A percentile compares a stretch with the other conserved stretches of the same genome.
phyloP scores from a whole-genome alignment of 2,888 invertebrate genomes.

The Thera obeliscata region DNA sequence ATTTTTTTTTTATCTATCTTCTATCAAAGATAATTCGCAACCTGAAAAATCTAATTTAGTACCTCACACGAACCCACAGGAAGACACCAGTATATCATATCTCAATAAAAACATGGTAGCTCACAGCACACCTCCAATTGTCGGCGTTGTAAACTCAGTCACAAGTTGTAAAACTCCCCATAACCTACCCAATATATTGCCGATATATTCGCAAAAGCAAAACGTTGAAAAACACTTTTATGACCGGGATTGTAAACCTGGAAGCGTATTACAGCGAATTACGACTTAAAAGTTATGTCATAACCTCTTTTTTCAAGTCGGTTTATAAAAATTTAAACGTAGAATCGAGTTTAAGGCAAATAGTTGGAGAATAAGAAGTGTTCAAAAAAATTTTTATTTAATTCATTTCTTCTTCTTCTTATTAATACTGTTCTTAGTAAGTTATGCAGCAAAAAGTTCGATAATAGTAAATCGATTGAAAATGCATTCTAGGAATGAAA shows the following conservation, averaged over 20 bases:
- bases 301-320: constrained; percentile 6
- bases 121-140: constrained; percentile 51
- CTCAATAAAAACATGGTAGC: constrained; percentile 28
- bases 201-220: constrained; percentile 63
- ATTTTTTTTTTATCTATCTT: too few relatives aligned
- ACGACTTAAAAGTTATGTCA: constrained; percentile 29
- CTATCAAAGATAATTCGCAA: not conserved
- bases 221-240: constrained; percentile 63
- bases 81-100: constrained; percentile 7
- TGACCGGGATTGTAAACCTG: constrained; percentile 74
- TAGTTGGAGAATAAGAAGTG: not conserved
- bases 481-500: too few relatives aligned
- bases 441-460: too few relatives aligned
- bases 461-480: too few relatives aligned
- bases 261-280: constrained; percentile 54
- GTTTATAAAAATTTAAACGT: constrained; percentile 28
- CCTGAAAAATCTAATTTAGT: not conserved
- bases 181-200: constrained; percentile 76
- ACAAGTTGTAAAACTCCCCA: constrained; percentile 74
- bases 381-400: too few relatives aligned
- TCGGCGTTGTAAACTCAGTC: constrained; percentile 80
- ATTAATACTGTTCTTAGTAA: too few relatives aligned
- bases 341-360: not conserved
- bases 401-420: too few relatives aligned
- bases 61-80: not conserved